Base-by-base conservation (phyloP, 2,797 vertebrate genomes). In the Epinephelus malabaricus region DNA sequence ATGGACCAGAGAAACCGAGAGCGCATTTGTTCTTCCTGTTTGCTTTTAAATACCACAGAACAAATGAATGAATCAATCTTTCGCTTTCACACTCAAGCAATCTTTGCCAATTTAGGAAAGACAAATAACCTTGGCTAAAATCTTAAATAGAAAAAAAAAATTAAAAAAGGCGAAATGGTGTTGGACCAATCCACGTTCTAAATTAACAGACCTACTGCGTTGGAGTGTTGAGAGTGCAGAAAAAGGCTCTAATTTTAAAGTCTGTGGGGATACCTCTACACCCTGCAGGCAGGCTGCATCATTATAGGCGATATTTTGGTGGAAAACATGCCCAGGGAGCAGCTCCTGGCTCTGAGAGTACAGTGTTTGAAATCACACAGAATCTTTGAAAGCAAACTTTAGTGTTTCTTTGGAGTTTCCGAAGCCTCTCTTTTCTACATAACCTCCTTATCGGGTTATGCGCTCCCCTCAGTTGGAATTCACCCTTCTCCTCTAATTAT, bases 1-100 rank as follows among this genome's bases (percentile, higher is more conserved):
- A 87, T 84, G 84, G 74, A 85, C 78, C 80, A 82, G 50, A 75
- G 81, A 69, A 55, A 84, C 13, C 14, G 7, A 23, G 73, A 78
- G 60, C 10, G 6, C 63, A 66, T 87, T 84, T 84, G 59, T 61
- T 75, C 80, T 78, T 82, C 73, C 83, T 73, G 49, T 55, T 58
- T 81, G 70, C 78, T 69, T 89, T 86, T 86, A 89, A 90, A 88
- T 86, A 90, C 84, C 77, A 86, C 64, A 1, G 19, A 81, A 76
- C 80, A 82, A 91, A 91, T 85, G 58, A 88, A 88, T 38, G 2
- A 91, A 88, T 91, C 73, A 88, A 77, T 89, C 76, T 72, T 80
- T 78, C 2, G 8, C 43, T 84, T 87, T 83, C 76, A 87, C 83
- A 88, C 73, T 70, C 60, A 81, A 70, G 55, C 74, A 54, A 66